These are phyloP conservation scores for Thera obeliscata DNA, from an alignment of 2,888 invertebrate species.

Conservation along the genomic window DNA sequence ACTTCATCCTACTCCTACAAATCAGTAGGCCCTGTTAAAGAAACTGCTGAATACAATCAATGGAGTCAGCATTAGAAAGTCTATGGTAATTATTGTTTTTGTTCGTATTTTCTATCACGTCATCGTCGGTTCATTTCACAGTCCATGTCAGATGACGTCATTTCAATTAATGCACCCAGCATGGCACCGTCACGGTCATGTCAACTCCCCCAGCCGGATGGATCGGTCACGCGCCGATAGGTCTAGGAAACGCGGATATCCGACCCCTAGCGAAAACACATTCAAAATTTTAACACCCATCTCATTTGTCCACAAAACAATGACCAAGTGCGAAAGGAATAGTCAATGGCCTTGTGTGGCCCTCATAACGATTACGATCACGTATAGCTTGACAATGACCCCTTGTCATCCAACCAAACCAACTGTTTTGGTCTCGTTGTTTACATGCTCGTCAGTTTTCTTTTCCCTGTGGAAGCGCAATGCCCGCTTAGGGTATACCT, in stretches of 20 bases:
- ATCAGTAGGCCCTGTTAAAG: background rate
- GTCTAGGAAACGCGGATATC: slow-evolving; percentile 77
- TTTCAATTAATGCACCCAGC: slow-evolving; percentile 50
- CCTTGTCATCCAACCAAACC: slow-evolving; percentile 13
- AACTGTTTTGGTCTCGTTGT: slow-evolving; percentile 12
- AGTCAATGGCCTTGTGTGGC: slow-evolving; percentile 27
- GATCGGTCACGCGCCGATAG: slow-evolving; percentile 71
- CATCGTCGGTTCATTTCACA: slow-evolving; percentile 13
- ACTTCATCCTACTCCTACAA: too few relatives aligned
- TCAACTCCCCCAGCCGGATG: slow-evolving; percentile 70
- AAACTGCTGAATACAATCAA: background rate
- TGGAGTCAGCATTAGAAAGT: too few relatives aligned
- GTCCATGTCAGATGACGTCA: slow-evolving; percentile 51
- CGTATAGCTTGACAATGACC: slow-evolving; percentile 37
- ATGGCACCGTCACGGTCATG: slow-evolving; percentile 59
- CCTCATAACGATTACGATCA: slow-evolving; percentile 28
- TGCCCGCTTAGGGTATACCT: slow-evolving; percentile 19
- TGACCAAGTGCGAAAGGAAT: slow-evolving; percentile 30
- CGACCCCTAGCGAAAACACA: slow-evolving; percentile 55
- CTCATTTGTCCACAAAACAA: slow-evolving; percentile 29
- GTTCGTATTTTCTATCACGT: background rate
- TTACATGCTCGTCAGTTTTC: slow-evolving; percentile 14
- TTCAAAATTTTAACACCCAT: slow-evolving; percentile 41
- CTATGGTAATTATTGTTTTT: background rate
- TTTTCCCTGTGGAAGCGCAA: slow-evolving; percentile 19